Evolutionary conservation across 2,888 invertebrate genomes (phyloP).

Genomic region (Crepidodera aurea): DNA sequence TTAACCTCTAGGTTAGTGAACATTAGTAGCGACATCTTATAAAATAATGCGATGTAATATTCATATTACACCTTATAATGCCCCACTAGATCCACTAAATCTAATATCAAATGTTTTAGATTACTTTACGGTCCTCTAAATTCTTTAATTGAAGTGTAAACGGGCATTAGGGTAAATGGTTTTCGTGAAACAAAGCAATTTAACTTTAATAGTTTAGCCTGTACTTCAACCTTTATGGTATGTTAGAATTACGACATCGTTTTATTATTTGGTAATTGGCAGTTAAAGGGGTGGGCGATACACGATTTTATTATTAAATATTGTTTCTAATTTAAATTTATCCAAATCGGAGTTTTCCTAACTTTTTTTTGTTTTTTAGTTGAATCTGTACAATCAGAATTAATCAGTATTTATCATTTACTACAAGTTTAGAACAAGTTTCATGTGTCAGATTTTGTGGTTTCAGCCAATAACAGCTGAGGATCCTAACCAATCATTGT

Average conservation of each 20-base stretch:
- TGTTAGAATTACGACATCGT: background rate
- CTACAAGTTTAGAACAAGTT: too few species aligned
- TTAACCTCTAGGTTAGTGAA: conserved; percentile 4
- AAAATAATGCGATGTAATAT: conserved; percentile 13
- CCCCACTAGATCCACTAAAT: background rate
- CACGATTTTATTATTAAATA: too few species aligned
- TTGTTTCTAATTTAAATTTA: too few species aligned
- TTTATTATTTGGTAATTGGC: background rate
- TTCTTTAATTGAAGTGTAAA: conserved; percentile 31
- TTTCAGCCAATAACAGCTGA: too few species aligned
- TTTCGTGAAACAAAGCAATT: conserved; percentile 31
- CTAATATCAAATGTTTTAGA: conserved; percentile 23
- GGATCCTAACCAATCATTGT: too few species aligned
- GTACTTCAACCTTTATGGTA: background rate
- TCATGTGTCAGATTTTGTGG: too few species aligned
- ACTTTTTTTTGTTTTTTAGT: too few species aligned
- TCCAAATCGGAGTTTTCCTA: too few species aligned
- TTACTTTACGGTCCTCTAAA: conserved; percentile 22
- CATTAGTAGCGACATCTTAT: background rate
- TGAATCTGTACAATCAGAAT: too few species aligned
- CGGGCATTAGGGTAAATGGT: conserved; percentile 23
- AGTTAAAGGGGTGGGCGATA: background rate
- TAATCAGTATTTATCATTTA: too few species aligned
- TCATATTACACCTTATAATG: conserved; percentile 8
- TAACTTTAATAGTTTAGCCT: conserved; percentile 14